These are phyloP conservation scores for Tylochromis polylepis DNA, from an alignment of 2,113 vertebrate species.

Conservation along the genomic window DNA sequence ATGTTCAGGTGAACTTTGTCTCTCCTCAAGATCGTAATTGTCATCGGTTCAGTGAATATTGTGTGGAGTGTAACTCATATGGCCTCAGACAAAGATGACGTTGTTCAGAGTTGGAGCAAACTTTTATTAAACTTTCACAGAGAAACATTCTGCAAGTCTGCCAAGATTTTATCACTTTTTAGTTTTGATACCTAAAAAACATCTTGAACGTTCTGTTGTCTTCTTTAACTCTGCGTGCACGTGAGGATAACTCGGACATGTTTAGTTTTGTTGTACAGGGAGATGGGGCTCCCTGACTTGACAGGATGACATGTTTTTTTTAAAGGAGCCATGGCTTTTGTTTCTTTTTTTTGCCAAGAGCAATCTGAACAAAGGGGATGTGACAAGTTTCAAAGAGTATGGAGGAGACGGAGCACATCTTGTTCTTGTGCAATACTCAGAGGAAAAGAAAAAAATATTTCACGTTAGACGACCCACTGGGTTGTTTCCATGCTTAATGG, in stretches of 20 bases:
- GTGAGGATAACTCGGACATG: background rate
- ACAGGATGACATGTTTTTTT: background rate
- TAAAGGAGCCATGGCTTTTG: background rate
- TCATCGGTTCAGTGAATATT: background rate
- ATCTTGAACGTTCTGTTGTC: background rate
- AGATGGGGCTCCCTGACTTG: background rate
- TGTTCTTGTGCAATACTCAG: background rate
- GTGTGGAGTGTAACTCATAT: background rate
- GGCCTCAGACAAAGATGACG: background rate
- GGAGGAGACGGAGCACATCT: background rate
- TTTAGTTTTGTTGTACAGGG: background rate
- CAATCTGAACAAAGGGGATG: background rate
- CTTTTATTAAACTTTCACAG: background rate
- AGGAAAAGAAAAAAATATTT: background rate
- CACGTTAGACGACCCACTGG: background rate
- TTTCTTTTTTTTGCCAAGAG: conserved; percentile 1
- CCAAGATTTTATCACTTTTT: background rate
- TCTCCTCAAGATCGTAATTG: background rate
- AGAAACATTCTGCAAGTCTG: background rate
- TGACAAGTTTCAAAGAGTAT: conserved; percentile 17
- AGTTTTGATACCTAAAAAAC: conserved; percentile 4
- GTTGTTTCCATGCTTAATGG: background rate
- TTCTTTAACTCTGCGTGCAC: background rate
- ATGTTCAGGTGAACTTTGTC: background rate
- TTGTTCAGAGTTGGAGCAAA: background rate